Evolutionary conservation across 2,888 invertebrate genomes (phyloP), one percentile per base, ranked within the genome.

Genomic region (Parochlus steinenii): DNA sequence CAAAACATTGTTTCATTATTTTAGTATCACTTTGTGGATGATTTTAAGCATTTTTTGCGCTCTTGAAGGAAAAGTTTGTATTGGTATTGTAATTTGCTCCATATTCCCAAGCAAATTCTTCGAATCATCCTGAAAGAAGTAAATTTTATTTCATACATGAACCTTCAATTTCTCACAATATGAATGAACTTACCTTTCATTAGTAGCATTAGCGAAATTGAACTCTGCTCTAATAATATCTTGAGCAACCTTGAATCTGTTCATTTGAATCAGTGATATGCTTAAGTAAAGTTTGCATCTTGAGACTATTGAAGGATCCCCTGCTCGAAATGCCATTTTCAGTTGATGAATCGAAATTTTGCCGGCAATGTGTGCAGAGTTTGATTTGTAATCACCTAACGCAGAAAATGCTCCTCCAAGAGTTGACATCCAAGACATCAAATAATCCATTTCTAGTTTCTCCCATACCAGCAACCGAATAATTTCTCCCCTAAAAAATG

Each of bases 321-420:
- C 83, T 25, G 90, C 62, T 48, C 75, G 68, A 41, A 75, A 50
- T 0, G 92, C 90, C 17, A 95, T 62, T 48, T 67, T 67, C 41
- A 92, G 67, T 53, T 97, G 95, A 41, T 77, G 67, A 12, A 75
- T 33, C 8, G 93, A 90, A 54, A 92, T 90, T 51, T 74, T 72
- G 0, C 86, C 89, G 19, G 95, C 95, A 48, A 76, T 76, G 48
- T 78, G 68, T 10, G 93, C 92, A 63, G 78, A 86, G 48, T 71
- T 61, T 34, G 65, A 61, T 56, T 78, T 80, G 49, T 82, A 74
- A 52, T 95, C 93, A 3, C 95, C 97, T 35, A 97, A 64, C 2
- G 93, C 85, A 3, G 95, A 95, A 57, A 85, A 95, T 2, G 90
- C 95, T 30, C 95, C 95, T 3, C 95, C 97, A 11, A 97, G 65